Conservation (phyloP, 2,113 vertebrate species). For the Tetraodon nigroviridis region DNA sequence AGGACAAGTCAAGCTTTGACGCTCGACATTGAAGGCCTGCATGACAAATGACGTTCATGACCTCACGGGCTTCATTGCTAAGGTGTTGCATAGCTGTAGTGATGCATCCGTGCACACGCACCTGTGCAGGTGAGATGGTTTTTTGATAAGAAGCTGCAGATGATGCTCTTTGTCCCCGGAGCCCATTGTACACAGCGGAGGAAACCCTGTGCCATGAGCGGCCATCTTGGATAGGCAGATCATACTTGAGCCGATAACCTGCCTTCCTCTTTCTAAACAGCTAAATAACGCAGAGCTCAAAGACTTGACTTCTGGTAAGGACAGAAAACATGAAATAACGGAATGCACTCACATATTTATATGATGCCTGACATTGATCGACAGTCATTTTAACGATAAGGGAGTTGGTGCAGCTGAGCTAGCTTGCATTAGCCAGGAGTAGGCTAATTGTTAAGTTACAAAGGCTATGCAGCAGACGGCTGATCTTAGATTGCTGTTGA, state of each 20-base stretch:
- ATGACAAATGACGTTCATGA: no score
- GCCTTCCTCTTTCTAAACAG: conserved; percentile 59
- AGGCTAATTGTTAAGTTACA: conserved; percentile 48
- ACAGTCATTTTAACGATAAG: neutral
- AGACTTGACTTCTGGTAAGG: conserved; percentile 64
- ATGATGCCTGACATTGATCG: neutral
- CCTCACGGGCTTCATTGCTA: no score
- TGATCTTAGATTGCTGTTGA: conserved; percentile 11
- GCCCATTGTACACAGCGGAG: conserved; percentile 79
- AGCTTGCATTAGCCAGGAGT: conserved; percentile 30
- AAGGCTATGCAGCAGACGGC: conserved; percentile 32
- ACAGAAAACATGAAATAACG: neutral
- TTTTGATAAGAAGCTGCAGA: conserved; percentile 34
- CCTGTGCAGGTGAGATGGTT: conserved; percentile 1
- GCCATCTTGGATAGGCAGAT: conserved; percentile 86
- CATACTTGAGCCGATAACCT: conserved; percentile 73
- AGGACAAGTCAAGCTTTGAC: no score
- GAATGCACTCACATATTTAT: rapidly evolving
- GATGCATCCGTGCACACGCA: neutral
- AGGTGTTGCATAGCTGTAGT: neutral
- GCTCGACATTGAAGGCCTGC: no score
- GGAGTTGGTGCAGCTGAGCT: conserved; percentile 11
- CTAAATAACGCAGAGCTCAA: conserved; percentile 39
- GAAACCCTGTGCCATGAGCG: conserved; percentile 83
- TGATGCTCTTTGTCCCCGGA: conserved; percentile 72